Conservation (phyloP, 2,888 invertebrate genomes). For the Rhamphomyia laevipes region DNA sequence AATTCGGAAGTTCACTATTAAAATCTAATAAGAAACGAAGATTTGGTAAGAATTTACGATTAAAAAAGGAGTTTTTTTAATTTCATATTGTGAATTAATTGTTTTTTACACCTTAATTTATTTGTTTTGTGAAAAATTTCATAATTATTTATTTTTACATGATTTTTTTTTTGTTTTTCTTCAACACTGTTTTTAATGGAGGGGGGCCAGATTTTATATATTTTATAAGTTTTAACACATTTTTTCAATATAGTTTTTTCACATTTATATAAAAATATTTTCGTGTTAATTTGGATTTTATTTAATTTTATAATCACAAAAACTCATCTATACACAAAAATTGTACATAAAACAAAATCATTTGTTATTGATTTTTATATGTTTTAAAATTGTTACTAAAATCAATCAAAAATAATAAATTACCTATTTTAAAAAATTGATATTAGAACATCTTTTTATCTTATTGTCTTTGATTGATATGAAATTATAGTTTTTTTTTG, state of each 20-base stretch:
- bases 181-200: too few species aligned
- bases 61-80: too few species aligned
- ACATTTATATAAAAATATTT: too few species aligned
- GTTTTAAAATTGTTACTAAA: not conserved
- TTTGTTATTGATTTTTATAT: not conserved
- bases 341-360: not conserved
- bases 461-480: too few species aligned
- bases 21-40: constrained; percentile 37
- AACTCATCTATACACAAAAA: not conserved
- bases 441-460: too few species aligned
- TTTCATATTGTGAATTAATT: not conserved
- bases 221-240: too few species aligned
- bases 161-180: not conserved
- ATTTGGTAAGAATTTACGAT: constrained; percentile 33
- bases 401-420: too few species aligned
- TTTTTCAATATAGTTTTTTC: too few species aligned
- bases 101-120: not conserved
- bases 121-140: not conserved
- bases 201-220: not conserved
- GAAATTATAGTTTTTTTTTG: too few species aligned
- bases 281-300: too few species aligned
- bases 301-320: too few species aligned
- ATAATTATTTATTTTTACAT: not conserved
- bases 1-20: constrained; percentile 37
- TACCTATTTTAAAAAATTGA: too few species aligned